Evolutionary conservation across 2,113 vertebrate species (phyloP).

Genomic region (Macaca fascicularis): T2T-MFA8v1.1 NC_088384.1:110060501-110061000

Average conservation of each 20-base stretch:
- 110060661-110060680: not conserved
- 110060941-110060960: not conserved
- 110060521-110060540: not conserved
- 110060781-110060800: fast-evolving
- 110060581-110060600: not conserved
- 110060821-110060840: not conserved
- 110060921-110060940: not conserved
- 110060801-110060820: not conserved
- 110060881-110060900: fast-evolving
- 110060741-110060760: not conserved
- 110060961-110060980: not conserved
- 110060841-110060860: too few species aligned
- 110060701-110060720: not conserved
- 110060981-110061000: not conserved
- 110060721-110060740: not conserved
- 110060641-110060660: not conserved
- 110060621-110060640: not conserved
- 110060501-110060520: not conserved
- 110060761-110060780: not conserved
- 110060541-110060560: not conserved
- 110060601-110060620: not conserved
- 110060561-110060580: not conserved
- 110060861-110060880: fast-evolving
- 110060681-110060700: not conserved
- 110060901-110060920: not conserved